A percentile compares a stretch with the other conserved stretches of the same genome.
These are phyloP conservation scores for Tyrannus savana DNA, from an alignment of 2,113 vertebrate species.

Conservation along the genomic window DNA sequence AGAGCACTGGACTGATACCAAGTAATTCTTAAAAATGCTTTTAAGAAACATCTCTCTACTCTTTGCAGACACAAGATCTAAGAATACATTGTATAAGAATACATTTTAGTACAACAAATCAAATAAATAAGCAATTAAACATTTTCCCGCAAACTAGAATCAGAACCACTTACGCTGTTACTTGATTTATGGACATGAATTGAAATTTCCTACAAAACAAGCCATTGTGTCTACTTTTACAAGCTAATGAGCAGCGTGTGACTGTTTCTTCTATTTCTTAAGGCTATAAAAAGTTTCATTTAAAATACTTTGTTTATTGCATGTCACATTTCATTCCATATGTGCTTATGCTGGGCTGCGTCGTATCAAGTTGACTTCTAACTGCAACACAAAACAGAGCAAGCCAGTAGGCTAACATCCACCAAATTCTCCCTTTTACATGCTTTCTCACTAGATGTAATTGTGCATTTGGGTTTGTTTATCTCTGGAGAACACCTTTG, in stretches of 20 bases:
- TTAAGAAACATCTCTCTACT: background rate
- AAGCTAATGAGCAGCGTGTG: slow-evolving; percentile 31
- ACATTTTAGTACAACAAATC: background rate
- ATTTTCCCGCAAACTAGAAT: slow-evolving; percentile 19
- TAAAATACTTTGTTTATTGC: slow-evolving; percentile 43
- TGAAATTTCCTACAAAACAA: slow-evolving; percentile 46
- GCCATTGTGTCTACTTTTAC: slow-evolving; percentile 22
- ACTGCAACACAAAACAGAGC: background rate
- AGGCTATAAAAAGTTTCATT: slow-evolving; percentile 40
- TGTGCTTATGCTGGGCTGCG: slow-evolving; percentile 4
- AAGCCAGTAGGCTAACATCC: background rate
- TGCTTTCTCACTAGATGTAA: background rate
- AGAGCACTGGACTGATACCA: slow-evolving; percentile 18
- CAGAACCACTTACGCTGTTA: background rate
- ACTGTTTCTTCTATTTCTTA: slow-evolving; percentile 31
- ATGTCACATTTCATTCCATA: slow-evolving; percentile 44
- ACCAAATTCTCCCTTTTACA: background rate
- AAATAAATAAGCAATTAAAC: slow-evolving; percentile 17
- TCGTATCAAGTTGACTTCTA: slow-evolving; percentile 8
- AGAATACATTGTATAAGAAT: background rate
- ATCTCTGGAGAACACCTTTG: background rate
- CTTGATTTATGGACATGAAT: slow-evolving; percentile 30
- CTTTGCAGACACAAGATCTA: background rate
- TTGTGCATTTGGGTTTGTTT: background rate
- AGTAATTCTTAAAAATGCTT: slow-evolving; percentile 9